Evolutionary conservation across 2,888 invertebrate genomes (phyloP), one percentile per base, ranked within the genome.

Genomic region (Drosophila dives): DNA sequence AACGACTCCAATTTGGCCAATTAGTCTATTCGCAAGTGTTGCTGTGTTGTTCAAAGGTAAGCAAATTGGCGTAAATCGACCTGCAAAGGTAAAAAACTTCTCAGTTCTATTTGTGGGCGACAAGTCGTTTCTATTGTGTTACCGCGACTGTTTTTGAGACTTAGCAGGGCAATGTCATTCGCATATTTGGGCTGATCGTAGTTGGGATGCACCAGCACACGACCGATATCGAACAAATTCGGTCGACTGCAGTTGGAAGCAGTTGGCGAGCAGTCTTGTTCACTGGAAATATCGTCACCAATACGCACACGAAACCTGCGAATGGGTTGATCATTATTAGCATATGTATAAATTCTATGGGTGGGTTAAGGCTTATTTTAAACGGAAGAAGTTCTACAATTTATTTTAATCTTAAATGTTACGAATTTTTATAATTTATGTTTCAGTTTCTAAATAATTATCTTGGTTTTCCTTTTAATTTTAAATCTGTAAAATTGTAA

Each of bases 131-230:
- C 2, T 11, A 1, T n/a, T 29, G 2, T 20, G 34, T 50, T 63
- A 83, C 92, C 82, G 93, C 91, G 45, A 92, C 93, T 60, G 51
- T 84, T 87, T 29, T 91, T 75, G 3, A 95, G 89, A 66, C 94
- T 92, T 42, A 95, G 87, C 20, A 95, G 90, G 0, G 94, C 95
- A 58, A 95, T 94, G 81, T 95, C 95, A 80, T 95, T 94, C 10
- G 94, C 93, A 66, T 94, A 93, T 51, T 92, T 93, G 0, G 92
- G 91, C 29, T 90, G 87, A 72, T 94, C 93, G 80, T 94, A 95
- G 20, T 92, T 89, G 0, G 94, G 94, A 93, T 95, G 95, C 26
- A 93, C 92, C 26, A 94, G 91, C 0, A 93, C 82, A 63, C 93
- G 92, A 53, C 94, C 94, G 6, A 95, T 93, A 32, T 89, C 84